Base-by-base conservation (phyloP, 1,140 invertebrate genomes). In the Portunus trituberculatus region DNA sequence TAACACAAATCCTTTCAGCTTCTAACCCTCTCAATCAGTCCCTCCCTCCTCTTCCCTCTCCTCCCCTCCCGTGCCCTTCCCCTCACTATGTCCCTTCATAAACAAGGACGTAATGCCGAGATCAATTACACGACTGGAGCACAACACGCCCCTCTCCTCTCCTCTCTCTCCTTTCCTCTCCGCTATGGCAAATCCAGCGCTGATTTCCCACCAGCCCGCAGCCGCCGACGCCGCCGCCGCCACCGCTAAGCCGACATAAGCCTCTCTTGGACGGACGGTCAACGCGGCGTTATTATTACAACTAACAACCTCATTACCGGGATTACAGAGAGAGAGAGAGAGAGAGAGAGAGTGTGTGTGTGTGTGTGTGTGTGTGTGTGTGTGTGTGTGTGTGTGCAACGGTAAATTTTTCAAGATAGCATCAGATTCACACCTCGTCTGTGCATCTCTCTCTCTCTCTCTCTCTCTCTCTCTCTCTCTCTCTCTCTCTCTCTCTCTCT, bases 51-150 rank as follows among this genome's bases (percentile, higher is more conserved):
- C 6, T 59, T 14, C 59, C 67, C 25, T 8, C 39, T 59, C 39
- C 76, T 28, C 67, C 76, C 29, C 31, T 59, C 76, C 91, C 67
- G 6, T 20, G 31, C 59, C 46, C 89, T 45, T n/a, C 89, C 89
- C 25, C n/a, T 39, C 16, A 12, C 2, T n/a, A 31, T 45, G 25
- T 39, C 46, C 89, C n/a, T 12, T 12, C 46, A 91, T 91, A 59
- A 91, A 52, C 89, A 89, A 89, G 88, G 39, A 28, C 45, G 45
- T 89, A 89, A 89, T 89, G 88, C 39, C 88, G 48, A 48, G 45
- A 89, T 89, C 88, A 89, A 89, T 89, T 89, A 89, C 88, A 89
- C 88, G 31, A 46, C 39, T 48, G 32, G 88, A 76, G 67, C 67
- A n/a, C 67, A 76, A n/a, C 67, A 76, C 6, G 20, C 20, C 67